Conservation (phyloP, 2,888 invertebrate genomes). For the Allacma fusca region DNA sequence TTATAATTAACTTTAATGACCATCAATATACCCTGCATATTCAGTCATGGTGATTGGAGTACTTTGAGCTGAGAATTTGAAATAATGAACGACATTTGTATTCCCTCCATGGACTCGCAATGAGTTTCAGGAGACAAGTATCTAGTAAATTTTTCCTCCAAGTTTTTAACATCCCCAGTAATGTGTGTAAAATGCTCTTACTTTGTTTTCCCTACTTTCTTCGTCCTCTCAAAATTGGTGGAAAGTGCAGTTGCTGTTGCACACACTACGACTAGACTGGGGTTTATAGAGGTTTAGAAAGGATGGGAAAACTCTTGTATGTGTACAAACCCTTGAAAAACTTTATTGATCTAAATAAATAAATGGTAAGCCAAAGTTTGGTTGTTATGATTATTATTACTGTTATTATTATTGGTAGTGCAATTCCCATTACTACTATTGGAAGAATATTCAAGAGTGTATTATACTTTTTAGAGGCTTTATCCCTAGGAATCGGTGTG, state of each 20-base stretch:
- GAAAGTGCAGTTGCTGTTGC: no score
- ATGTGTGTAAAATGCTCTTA: not conserved
- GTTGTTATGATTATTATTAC: not conserved
- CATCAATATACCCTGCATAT: constrained; percentile 9
- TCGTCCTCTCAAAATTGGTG: not conserved
- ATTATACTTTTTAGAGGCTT: no score
- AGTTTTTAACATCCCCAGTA: not conserved
- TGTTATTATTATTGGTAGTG: no score
- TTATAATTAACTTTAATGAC: constrained; percentile 16
- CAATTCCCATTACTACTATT: not conserved
- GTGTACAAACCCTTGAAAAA: no score
- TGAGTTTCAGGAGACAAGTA: constrained; percentile 11
- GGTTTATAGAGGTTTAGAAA: no score
- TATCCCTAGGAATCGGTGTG: no score
- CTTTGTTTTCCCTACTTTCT: constrained; percentile 1
- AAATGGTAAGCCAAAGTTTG: constrained; percentile 8
- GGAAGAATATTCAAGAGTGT: not conserved
- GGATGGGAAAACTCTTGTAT: no score
- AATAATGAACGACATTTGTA: constrained; percentile 16
- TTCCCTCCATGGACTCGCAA: not conserved
- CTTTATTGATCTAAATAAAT: constrained; percentile 7
- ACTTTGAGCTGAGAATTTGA: not conserved
- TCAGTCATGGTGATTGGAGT: not conserved
- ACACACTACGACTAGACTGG: no score
- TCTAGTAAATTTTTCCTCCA: not conserved